These are phyloP conservation scores for Cardiocondyla obscurior DNA, from an alignment of 1,140 invertebrate species.

Conservation along the genomic window DNA sequence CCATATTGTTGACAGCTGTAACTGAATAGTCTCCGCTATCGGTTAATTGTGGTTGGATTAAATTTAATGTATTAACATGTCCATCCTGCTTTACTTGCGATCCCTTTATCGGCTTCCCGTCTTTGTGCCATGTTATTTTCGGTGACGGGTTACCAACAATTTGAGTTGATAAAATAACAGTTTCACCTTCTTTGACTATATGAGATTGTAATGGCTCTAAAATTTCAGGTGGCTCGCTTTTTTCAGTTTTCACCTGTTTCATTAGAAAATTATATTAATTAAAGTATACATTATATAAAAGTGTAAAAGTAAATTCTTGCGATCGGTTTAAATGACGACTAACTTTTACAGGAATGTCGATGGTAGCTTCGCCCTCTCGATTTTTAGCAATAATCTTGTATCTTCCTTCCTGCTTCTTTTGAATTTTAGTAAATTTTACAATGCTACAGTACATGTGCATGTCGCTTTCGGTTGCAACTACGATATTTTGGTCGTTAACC, in stretches of 20 bases:
- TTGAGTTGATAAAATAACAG: constrained; percentile 89
- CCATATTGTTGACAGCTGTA: constrained; percentile 91
- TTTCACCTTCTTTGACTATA: constrained; percentile 91
- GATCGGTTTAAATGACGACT: neutral
- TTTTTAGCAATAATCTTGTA: constrained; percentile 95
- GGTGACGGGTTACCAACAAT: constrained; percentile 93
- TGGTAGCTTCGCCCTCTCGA: constrained; percentile 93
- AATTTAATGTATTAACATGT: constrained; percentile 87
- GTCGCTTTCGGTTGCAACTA: constrained; percentile 91
- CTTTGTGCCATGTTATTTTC: constrained; percentile 91
- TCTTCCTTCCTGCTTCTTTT: constrained; percentile 92
- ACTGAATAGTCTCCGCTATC: constrained; percentile 92
- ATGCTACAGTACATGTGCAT: constrained; percentile 95
- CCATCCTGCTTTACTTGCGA: constrained; percentile 86
- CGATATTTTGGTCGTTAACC: constrained; percentile 87
- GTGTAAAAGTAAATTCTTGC: neutral
- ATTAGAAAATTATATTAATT: constrained; percentile 1
- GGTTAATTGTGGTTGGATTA: constrained; percentile 87
- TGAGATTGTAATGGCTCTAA: constrained; percentile 90
- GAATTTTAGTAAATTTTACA: constrained; percentile 91
- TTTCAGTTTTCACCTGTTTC: constrained; percentile 86
- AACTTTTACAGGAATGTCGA: constrained; percentile 92
- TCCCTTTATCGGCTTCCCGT: constrained; percentile 88
- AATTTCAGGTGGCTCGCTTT: constrained; percentile 91
- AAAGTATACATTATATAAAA: neutral